Percentiles rank a stretch among this genome's conserved stretches.
These are phyloP conservation scores for Astur gentilis DNA, from an alignment of 2,113 vertebrate species.

Conservation along the genomic window DNA sequence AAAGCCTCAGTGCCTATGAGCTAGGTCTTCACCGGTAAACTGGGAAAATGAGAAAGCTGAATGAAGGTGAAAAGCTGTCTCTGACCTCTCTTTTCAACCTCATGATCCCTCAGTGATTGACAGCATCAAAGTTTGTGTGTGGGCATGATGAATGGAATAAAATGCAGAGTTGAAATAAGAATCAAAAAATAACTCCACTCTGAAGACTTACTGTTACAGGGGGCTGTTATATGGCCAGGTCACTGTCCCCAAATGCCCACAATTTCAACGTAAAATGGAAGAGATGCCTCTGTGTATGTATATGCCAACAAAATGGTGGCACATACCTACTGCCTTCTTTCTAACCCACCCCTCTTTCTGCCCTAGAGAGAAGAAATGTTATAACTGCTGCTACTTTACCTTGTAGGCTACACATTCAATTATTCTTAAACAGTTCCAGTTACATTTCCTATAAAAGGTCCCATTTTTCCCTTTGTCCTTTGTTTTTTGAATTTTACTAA, in stretches of 20 bases:
- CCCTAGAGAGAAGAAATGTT: neutral
- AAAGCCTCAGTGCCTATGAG: neutral
- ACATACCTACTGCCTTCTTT: neutral
- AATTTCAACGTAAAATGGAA: neutral
- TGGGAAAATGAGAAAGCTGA: neutral
- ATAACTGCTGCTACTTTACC: neutral
- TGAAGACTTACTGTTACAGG: neutral
- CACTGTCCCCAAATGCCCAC: neutral
- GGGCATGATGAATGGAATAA: neutral
- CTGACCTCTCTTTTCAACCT: neutral
- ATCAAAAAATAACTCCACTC: neutral
- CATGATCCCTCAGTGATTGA: neutral
- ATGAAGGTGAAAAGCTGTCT: neutral
- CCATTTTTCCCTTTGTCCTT: neutral
- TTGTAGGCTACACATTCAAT: neutral
- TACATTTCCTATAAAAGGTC: neutral
- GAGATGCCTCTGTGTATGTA: neutral
- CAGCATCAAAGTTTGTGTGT: neutral
- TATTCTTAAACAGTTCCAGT: neutral
- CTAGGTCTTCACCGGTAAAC: neutral
- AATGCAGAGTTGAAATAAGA: neutral
- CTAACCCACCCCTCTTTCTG: neutral
- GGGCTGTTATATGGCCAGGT: neutral
- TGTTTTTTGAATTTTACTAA: neutral
- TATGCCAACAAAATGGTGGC: neutral